Evolutionary conservation across 2,797 vertebrate species (phyloP).

Genomic region (Saxicola maurus): DNA sequence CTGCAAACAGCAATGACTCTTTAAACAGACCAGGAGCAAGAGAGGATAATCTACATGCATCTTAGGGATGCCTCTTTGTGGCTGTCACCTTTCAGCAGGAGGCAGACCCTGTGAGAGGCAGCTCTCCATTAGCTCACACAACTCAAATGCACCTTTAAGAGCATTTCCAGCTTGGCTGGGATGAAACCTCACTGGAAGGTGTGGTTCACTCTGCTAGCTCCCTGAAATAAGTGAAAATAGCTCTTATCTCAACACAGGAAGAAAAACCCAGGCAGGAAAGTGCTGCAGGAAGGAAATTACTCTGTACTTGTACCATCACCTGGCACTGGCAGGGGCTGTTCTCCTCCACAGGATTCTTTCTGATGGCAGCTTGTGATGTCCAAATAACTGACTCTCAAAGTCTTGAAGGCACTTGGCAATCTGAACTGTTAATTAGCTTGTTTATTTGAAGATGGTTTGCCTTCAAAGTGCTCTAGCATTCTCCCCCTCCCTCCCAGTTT

Average conservation of each 20-base stretch:
- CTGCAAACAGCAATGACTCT: background rate
- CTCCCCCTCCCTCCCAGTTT: background rate
- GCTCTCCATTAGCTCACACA: background rate
- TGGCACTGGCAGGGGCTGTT: background rate
- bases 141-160: background rate
- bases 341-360: background rate
- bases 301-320: background rate
- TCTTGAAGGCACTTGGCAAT: background rate
- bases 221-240: background rate
- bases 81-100: background rate
- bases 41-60: background rate
- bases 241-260: background rate
- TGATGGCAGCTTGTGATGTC: background rate
- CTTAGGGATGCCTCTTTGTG: background rate
- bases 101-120: background rate
- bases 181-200: background rate
- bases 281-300: background rate
- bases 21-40: background rate
- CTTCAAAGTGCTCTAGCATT: background rate
- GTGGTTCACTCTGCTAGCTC: background rate
- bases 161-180: background rate
- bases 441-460: background rate
- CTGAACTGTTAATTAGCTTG: background rate
- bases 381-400: background rate
- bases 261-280: background rate